Evolutionary conservation across 2,797 vertebrate species (phyloP).

Genomic region (Acanthurus lineatus): DNA sequence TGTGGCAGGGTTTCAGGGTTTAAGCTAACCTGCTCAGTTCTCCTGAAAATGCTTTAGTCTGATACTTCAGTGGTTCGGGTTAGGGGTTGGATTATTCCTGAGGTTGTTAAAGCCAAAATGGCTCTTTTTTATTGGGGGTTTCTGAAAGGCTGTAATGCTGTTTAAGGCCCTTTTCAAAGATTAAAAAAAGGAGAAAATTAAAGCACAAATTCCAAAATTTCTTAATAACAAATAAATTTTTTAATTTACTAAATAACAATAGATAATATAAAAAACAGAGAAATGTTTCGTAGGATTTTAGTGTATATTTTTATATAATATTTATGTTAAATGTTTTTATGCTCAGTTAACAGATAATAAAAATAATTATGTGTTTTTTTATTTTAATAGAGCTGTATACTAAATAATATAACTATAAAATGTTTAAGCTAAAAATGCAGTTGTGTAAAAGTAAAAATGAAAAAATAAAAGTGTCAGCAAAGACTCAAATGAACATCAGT

Average conservation of each 20-base stretch:
- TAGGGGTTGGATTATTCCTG: not conserved
- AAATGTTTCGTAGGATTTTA: no score
- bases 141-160: not conserved
- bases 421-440: not conserved
- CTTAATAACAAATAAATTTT: no score
- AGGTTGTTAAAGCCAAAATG: not conserved
- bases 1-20: constrained; percentile 13
- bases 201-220: no score
- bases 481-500: not conserved
- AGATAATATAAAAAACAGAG: no score
- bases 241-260: no score
- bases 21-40: not conserved
- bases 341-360: not conserved
- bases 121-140: not conserved
- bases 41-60: not conserved
- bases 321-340: not conserved
- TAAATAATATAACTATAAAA: no score
- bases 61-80: not conserved
- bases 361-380: no score
- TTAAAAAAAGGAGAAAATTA: no score
- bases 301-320: no score
- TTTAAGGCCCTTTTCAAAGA: not conserved
- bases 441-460: no score
- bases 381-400: no score
- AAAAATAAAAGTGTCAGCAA: not conserved